phyloP scores from a whole-genome alignment of 53 echinoderm and acorn worm species.

The Temnopleurus reevesii region DNA sequence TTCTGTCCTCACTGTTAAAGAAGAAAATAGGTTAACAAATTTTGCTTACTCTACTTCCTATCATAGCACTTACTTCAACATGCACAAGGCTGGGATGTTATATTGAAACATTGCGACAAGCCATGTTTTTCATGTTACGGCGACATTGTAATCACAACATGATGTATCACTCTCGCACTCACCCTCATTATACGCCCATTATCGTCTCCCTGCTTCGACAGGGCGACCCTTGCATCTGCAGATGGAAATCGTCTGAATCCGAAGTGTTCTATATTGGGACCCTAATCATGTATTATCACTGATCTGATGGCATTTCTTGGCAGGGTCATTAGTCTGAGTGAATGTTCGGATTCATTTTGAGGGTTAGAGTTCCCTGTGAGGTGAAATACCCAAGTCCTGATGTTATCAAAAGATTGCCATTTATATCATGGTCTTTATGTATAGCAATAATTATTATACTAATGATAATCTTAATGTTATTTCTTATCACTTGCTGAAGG shows the following conservation, averaged over 20 bases:
- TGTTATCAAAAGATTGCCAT: no score
- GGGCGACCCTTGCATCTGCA: neutral
- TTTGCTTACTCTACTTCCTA: no score
- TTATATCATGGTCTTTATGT: neutral
- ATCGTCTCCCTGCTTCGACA: neutral
- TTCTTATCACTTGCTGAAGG: neutral
- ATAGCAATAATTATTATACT: neutral
- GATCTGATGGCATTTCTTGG: neutral
- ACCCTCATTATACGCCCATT: slow-evolving; percentile 7
- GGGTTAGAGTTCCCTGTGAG: neutral
- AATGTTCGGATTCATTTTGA: neutral
- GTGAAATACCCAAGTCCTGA: no score
- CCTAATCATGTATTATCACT: neutral
- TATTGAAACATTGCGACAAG: neutral
- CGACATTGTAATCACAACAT: slow-evolving; percentile 7
- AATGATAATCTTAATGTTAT: neutral
- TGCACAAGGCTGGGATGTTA: neutral
- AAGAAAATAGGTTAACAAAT: no score
- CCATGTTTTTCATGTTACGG: neutral
- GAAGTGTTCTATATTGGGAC: neutral
- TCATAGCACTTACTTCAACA: no score
- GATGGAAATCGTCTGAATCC: neutral
- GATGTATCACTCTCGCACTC: neutral
- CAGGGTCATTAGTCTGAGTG: neutral
- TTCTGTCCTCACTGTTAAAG: no score